Conservation (phyloP, 2,113 vertebrate species). For the Edolisoma coerulescens region DNA sequence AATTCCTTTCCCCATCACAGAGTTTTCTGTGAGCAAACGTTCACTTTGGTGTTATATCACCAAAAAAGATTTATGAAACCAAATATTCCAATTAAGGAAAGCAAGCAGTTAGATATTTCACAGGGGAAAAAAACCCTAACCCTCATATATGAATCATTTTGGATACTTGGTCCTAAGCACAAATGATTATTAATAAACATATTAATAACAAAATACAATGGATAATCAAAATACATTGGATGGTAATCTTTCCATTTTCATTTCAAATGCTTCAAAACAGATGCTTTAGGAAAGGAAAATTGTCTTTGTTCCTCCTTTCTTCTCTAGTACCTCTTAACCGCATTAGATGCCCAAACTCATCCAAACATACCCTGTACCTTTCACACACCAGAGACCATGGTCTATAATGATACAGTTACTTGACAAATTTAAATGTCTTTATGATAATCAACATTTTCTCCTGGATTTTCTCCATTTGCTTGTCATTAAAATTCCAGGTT, state of each 20-base stretch:
- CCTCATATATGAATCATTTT: not conserved
- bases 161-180: not conserved
- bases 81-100: not conserved
- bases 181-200: not conserved
- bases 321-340: not conserved
- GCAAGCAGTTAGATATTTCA: not conserved
- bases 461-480: not conserved
- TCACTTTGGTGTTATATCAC: not conserved
- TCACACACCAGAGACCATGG: not conserved
- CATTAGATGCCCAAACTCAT: not conserved
- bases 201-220: not conserved
- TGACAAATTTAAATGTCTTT: not conserved
- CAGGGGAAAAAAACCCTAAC: accelerated
- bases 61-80: not conserved
- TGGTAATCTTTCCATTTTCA: not conserved
- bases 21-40: not conserved
- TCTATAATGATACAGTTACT: not conserved
- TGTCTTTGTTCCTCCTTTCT: not conserved
- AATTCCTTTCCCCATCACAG: not conserved
- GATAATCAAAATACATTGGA: not conserved
- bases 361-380: not conserved
- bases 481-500: not conserved
- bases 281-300: not conserved
- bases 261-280: not conserved
- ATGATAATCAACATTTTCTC: not conserved